Conservation (phyloP, 92 coral and sea anemone species). For the Bergia puertoricense region DNA sequence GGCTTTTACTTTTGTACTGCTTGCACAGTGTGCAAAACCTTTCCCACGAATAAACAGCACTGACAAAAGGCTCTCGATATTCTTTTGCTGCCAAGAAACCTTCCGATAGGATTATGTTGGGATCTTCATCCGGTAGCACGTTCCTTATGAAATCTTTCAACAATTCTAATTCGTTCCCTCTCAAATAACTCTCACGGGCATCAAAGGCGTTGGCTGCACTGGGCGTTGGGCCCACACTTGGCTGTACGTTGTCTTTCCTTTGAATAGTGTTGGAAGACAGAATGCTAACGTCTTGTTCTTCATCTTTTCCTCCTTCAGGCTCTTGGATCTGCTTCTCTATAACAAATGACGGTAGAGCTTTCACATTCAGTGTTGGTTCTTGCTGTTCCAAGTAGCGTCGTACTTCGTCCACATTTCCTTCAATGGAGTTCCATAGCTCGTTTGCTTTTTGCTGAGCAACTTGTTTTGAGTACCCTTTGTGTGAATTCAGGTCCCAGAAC, state of each 20-base stretch:
- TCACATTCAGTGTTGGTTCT: too few species aligned
- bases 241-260: not conserved
- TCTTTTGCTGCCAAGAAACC: conserved; percentile 14
- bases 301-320: too few species aligned
- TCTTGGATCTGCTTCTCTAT: too few species aligned
- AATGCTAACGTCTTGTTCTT: too few species aligned
- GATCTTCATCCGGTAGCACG: not conserved
- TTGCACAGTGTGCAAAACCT: not conserved
- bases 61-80: not conserved
- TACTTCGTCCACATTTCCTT: too few species aligned
- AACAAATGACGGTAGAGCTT: too few species aligned
- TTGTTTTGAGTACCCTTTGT: too few species aligned
- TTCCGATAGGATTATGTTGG: not conserved
- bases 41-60: not conserved
- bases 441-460: too few species aligned
- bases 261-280: too few species aligned
- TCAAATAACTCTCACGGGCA: not conserved
- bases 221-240: not conserved
- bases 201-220: not conserved
- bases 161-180: not conserved
- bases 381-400: too few species aligned
- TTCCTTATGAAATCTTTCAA: not conserved
- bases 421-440: too few species aligned
- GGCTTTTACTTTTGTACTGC: not conserved
- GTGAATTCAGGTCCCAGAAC: too few species aligned